Evolutionary conservation across 2,888 invertebrate genomes (phyloP), one percentile per base, ranked within the genome.

Genomic region (Limnephilus marmoratus): DNA sequence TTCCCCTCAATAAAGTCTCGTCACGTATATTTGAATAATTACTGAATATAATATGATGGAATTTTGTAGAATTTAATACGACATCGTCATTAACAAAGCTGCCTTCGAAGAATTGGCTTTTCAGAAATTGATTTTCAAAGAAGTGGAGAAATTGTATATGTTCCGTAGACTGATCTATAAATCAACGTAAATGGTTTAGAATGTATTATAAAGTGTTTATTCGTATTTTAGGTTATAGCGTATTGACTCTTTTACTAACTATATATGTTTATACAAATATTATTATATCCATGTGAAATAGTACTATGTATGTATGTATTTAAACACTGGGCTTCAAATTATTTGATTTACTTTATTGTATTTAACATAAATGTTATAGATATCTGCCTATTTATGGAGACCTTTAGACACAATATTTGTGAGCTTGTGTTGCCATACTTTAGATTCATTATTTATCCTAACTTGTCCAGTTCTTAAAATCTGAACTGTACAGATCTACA

Each of bases 81-180:
- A 82, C 82, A 29, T 11, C 82, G 29, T 82, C 34, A 29, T 81
- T 18, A 68, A 68, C 53, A 31, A 83, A 85, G 85, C 45, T 85
- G 85, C 85, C 85, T 85, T 85, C 24, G 41, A 85, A 24, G 85
- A 85, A 41, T 41, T 87, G 87, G 87, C 49, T 87, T 87, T 87
- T 87, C 87, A 53, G 53, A 85, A 85, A 85, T 37, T 83, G 83
- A 34, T 83, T 83, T 83, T 83, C 83, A 83, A 83, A 85, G 45
- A 29, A 29, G 68, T 87, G 87, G 53, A 29, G 34, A 87, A 53
- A 29, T 34, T 53, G 49, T 53, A 53, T 87, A 85, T 68, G 49
- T 68, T 87, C 87, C 31, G 87, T 87, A 87, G 87, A 87, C 87
- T 87, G 87, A 87, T 87, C 87, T 49, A 87, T 87, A 53, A 53